phyloP scores from a whole-genome alignment of 2,113 vertebrate genomes.

The Microtus richardsoni region DNA sequence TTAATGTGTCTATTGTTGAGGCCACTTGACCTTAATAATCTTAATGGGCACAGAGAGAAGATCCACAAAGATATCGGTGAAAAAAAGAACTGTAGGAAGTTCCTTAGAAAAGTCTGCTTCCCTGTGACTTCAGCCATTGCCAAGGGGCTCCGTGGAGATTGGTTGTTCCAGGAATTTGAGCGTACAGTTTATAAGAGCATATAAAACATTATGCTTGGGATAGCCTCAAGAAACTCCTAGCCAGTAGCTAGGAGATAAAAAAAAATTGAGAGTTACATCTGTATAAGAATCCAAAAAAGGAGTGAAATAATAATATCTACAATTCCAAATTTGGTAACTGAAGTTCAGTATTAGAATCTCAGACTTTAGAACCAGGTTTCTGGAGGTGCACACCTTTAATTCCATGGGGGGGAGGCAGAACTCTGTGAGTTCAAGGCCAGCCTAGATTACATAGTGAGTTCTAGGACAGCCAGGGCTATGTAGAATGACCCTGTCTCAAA shows the following conservation, averaged over 20 bases:
- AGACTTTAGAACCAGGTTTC: background rate
- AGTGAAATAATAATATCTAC: conserved; percentile 46
- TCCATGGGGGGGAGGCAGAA: background rate
- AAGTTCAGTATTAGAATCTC: conserved; percentile 19
- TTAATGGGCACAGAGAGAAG: background rate
- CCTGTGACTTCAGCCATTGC: background rate
- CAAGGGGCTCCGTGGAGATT: background rate
- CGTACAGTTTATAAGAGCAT: background rate
- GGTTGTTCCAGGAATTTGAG: conserved; percentile 23
- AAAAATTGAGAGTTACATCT: background rate
- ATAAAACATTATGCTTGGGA: conserved; percentile 2
- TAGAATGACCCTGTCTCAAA: background rate
- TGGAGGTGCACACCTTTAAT: background rate
- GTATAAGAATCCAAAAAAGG: conserved; percentile 1
- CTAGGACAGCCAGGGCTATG: background rate
- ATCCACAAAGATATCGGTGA: background rate
- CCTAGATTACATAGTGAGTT: background rate
- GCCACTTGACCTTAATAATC: background rate
- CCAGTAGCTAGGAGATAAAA: conserved; percentile 3
- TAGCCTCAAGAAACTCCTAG: conserved; percentile 50
- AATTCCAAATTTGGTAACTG: conserved; percentile 30
- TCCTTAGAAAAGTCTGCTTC: background rate
- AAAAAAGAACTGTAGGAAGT: background rate
- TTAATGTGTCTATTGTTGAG: conserved; percentile 7
- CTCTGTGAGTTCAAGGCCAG: background rate